Evolutionary conservation across 2,888 invertebrate species (phyloP).

Genomic region (Harpalus rufipes): DNA sequence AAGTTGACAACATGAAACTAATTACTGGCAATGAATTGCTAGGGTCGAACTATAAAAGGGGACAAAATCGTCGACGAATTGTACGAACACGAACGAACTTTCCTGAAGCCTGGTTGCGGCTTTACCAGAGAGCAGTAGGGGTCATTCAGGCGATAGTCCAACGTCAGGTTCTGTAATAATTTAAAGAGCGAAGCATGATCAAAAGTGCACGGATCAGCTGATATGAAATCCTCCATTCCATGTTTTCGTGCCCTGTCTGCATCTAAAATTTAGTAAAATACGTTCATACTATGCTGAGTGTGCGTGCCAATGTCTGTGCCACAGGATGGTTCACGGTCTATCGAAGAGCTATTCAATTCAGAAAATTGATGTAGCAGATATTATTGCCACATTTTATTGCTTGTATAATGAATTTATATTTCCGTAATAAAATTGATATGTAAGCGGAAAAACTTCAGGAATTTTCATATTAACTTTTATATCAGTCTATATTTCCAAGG

Average conservation of each 20-base stretch:
- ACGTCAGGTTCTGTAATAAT: conserved; percentile 92
- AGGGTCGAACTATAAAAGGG: not conserved
- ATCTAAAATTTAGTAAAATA: conserved; percentile 79
- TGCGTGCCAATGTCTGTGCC: conserved; percentile 49
- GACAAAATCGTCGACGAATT: not conserved
- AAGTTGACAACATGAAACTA: not conserved
- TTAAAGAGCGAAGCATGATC: conserved; percentile 97
- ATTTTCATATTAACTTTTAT: too few species aligned
- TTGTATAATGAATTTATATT: too few species aligned
- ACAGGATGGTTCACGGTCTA: conserved; percentile 35
- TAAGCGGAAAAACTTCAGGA: too few species aligned
- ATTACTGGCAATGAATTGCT: conserved; percentile 5
- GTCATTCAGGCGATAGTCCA: conserved; percentile 97
- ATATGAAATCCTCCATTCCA: conserved; percentile 99
- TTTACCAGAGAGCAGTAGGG: conserved; percentile 98
- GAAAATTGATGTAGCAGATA: not conserved
- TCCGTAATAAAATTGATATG: too few species aligned
- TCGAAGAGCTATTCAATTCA: conserved; percentile 44
- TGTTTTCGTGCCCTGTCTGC: conserved; percentile 98
- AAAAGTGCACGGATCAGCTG: conserved; percentile 98
- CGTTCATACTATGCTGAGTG: conserved; percentile 27
- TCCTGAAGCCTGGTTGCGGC: conserved; percentile 61
- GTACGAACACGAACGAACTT: not conserved
- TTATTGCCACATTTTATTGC: not conserved
- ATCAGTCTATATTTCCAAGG: too few species aligned